Evolutionary conservation across 2,113 vertebrate species (phyloP), one percentile per base, ranked within the genome.

Genomic region (Arothron firmamentum): DNA sequence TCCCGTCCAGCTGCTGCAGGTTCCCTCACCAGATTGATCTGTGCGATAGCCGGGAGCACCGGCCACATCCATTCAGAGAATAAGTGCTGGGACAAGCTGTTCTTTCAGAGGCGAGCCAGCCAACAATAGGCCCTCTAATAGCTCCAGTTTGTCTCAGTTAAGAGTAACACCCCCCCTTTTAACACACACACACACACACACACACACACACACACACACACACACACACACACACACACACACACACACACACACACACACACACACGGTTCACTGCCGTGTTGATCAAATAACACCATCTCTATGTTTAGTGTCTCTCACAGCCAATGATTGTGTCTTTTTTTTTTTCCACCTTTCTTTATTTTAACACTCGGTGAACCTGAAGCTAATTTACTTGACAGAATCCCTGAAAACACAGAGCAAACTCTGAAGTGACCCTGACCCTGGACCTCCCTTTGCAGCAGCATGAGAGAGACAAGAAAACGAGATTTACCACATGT

Each of bases 61-160:
- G 62, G 59, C 70, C 69, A 79, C 81, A 84, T 86, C 85, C 75
- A 84, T 85, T 87, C 77, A 74, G 71, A 56, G 81, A 90, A 76
- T 85, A 87, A 85, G 81, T 79, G 84, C 80, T 64, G n/a, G 79
- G 79, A 88, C 85, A 86, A 88, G 83, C 83, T 83, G 79, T 85
- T 88, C 83, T 86, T 87, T 86, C 70, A 83, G 75, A 59, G 76
- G 70, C 74, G 67, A 58, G 75, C 60, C 58, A n/a, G 76, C 72
- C 81, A 82, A 88, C 85, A 88, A 88, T 83, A 69, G 87, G 47
- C 59, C 70, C 62, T 57, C 73, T 86, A 88, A 88, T 88, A 81
- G 83, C 80, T 82, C 67, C 80, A 79, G 80, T 88, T 87, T 87
- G 85, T 87, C 87, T 87, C 84, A 67, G 80, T 88, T 88, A 87